Conservation (phyloP, 2,888 invertebrate genomes). For the Punctoribates punctum region DNA sequence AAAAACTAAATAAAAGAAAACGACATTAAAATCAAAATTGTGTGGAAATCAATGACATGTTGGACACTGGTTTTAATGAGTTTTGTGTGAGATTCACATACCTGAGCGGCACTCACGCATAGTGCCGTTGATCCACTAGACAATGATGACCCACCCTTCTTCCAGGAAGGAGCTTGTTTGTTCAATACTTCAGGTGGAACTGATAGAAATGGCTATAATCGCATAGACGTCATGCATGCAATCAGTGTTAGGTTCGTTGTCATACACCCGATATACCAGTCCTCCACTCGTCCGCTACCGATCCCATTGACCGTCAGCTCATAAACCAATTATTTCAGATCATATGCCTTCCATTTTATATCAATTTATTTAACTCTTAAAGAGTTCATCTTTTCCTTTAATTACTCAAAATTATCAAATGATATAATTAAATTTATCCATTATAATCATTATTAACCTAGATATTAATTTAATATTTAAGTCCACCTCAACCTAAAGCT, state of each 20-base stretch:
- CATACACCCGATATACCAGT: not conserved
- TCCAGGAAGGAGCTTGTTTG: slow-evolving; percentile 19
- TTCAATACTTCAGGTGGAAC: slow-evolving; percentile 3
- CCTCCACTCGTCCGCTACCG: not conserved
- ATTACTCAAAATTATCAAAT: no score
- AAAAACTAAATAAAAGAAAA: not conserved
- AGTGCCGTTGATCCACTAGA: slow-evolving; percentile 27
- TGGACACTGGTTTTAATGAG: slow-evolving; percentile 32
- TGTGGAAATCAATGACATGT: slow-evolving; percentile 5
- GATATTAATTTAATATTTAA: no score
- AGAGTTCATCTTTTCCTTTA: no score
- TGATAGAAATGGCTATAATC: slow-evolving; percentile 24
- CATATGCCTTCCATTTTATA: not conserved
- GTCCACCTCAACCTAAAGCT: no score
- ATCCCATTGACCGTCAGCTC: no score
- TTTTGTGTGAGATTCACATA: slow-evolving; percentile 28
- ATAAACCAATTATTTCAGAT: not conserved
- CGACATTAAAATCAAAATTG: not conserved
- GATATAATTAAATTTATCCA: no score
- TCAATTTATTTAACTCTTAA: no score
- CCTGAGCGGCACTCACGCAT: slow-evolving; percentile 20
- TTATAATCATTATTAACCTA: no score
- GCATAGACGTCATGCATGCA: slow-evolving; percentile 8
- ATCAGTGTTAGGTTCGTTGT: not conserved
- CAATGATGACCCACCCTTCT: slow-evolving; percentile 28